Base-by-base conservation (phyloP, 2,888 invertebrate genomes). In the Hetaerina titia region DNA sequence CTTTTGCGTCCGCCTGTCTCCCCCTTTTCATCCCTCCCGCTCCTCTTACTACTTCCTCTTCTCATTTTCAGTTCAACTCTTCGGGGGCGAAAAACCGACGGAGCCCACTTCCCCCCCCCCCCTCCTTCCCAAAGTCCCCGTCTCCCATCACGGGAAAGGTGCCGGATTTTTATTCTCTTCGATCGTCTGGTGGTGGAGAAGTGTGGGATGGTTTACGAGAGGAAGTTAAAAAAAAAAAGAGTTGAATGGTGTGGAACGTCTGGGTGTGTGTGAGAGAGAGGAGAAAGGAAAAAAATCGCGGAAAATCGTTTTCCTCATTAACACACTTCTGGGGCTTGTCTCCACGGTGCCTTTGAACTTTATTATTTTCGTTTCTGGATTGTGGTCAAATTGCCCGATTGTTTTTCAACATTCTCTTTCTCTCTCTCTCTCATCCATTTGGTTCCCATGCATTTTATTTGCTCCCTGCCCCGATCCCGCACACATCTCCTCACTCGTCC, bases 371-470 rank as follows among this genome's bases (percentile, higher is more conserved):
- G 25, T 11, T 11, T 81, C 81, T 7, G 31, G 81, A 31, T 81
- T 31, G 81, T n/a, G 81, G 81, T 81, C 81, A 81, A 81, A 31
- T 81, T 25, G 31, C 81, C 45, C 81, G 81, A 81, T 31, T 81
- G 60, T 17, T 60, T 60, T 60, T 81, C 1, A 45, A 45, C 45
- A 1, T 45, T 45, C 4, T 45, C 45, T 45, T 45, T 45, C 45
- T 45, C 45, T 45, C 45, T 45, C 45, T 45, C 45, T 4, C 45
- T 45, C 11, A n/a, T 31, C 31, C 31, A 31, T 31, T 31, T 15
- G 81, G 2, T 15, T 11, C 9, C 19, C 11, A 7, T 22, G n/a
- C 22, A n/a, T 69, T 25, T 81, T 81, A 22, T 81, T 31, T 25
- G 31, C 81, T 13, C 31, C 31, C 81, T 31, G 31, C 11, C 81